A percentile compares a stretch with the other conserved stretches of the same genome.
Conservation (phyloP, 2,888 invertebrate species). For the Yponomeuta plumbellus region DNA sequence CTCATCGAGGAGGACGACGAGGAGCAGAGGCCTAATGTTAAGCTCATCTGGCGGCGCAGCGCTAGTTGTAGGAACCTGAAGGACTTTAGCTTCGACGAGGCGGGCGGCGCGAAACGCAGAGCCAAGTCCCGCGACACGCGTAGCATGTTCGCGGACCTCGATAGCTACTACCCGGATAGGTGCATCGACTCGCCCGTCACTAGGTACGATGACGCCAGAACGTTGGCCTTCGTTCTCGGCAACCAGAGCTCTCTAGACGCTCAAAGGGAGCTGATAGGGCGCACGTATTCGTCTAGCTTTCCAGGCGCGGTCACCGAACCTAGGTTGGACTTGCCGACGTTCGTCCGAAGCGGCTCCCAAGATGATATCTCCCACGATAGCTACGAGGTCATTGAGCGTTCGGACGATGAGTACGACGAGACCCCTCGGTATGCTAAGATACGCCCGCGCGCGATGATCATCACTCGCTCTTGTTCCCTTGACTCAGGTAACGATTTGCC, state of each 20-base stretch:
- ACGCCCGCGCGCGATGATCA: slow-evolving; percentile 53
- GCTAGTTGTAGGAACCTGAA: slow-evolving; percentile 89
- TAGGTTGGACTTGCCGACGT: slow-evolving; percentile 79
- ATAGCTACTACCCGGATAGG: slow-evolving; percentile 59
- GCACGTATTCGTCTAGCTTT: slow-evolving; percentile 90
- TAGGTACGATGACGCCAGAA: slow-evolving; percentile 82
- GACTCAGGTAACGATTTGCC: slow-evolving; percentile 86
- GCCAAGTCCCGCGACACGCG: slow-evolving; percentile 59
- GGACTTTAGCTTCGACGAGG: slow-evolving; percentile 84
- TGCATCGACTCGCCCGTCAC: slow-evolving; percentile 83
- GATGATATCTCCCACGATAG: slow-evolving; percentile 93
- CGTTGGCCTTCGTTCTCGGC: slow-evolving; percentile 47
- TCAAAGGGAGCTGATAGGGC: slow-evolving; percentile 80
- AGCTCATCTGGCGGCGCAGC: slow-evolving; percentile 84
- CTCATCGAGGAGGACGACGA: slow-evolving; percentile 41
- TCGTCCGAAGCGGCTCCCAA: slow-evolving; percentile 83
- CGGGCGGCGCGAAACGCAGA: slow-evolving; percentile 79
- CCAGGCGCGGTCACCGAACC: slow-evolving; percentile 86
- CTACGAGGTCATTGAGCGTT: slow-evolving; percentile 89
- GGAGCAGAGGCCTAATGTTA: slow-evolving; percentile 41
- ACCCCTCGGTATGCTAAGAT: slow-evolving; percentile 46
- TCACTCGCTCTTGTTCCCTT: slow-evolving; percentile 82
- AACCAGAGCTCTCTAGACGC: slow-evolving; percentile 79
- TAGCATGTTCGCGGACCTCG: slow-evolving; percentile 51
- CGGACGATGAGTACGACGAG: slow-evolving; percentile 78